Evolutionary conservation across 2,797 vertebrate species (phyloP), one percentile per base, ranked within the genome.

Genomic region (Phaenicophaeus curvirostris): DNA sequence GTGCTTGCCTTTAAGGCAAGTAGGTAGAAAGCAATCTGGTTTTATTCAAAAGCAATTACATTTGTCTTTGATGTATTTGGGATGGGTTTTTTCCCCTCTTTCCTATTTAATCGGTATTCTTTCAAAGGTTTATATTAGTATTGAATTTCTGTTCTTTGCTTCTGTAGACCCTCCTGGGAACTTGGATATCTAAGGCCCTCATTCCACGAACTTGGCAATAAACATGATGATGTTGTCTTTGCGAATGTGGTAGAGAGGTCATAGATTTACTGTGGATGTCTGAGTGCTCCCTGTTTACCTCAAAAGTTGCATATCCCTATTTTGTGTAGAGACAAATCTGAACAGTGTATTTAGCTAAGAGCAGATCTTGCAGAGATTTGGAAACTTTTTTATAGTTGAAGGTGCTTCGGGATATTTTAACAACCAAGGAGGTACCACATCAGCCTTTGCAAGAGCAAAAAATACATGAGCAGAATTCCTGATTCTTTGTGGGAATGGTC

Each of bases 41-140:
- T 95, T 94, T 96, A 89, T 95, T 96, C 95, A 95, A 94, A 96
- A 97, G 95, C 89, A 96, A 96, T 97, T 96, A 94, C 87, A 85
- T 91, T 96, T 90, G 88, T 94, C 94, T 96, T 96, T 97, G 96
- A 95, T 96, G 84, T 95, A 73, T 95, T 96, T 86, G 57, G 27
- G 39, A 14, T 2, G 3, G 35, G 65, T 82, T 89, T 82, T 89
- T 10, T 9, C 3, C 28, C 24, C 17, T 72, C 50, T 90, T 92
- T 54, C 66, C 82, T 78, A 46, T 87, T 96, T 88, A 85, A 87
- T 94, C 33, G 1, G 83, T 79, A 48, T 83, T 69, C 66, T 93
- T 84, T 86, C 85, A 89, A 91, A 80, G 67, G 71, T 71, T 95
- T 75, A 7, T 39, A 84, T 74, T 78, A 85, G 61, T 72, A 84